phyloP scores from a whole-genome alignment of 2,888 invertebrate species.

The Torymus texanus region DNA sequence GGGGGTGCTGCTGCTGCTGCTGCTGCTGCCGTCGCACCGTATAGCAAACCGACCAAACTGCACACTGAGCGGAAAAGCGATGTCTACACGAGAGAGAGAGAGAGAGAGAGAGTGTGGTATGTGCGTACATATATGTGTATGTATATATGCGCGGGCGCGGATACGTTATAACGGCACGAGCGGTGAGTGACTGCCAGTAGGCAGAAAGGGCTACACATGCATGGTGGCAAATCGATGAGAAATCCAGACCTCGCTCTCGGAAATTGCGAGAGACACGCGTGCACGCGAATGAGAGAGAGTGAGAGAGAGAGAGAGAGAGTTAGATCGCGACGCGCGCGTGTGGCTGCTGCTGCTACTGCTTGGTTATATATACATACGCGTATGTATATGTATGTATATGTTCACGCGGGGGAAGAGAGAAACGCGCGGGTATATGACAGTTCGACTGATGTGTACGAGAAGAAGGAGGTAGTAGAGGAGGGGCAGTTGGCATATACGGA shows the following conservation, averaged over 20 bases:
- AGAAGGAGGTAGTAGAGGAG: background rate
- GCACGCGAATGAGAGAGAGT: background rate
- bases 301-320: background rate
- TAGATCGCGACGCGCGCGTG: background rate
- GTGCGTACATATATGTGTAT: background rate
- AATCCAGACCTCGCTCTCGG: slow-evolving; percentile 52
- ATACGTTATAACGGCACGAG: slow-evolving; percentile 4
- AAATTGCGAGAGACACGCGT: slow-evolving; percentile 48
- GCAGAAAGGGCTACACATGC: slow-evolving; percentile 47
- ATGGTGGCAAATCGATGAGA: slow-evolving; percentile 55
- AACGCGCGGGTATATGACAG: too few relatives aligned
- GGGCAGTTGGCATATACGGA: background rate
- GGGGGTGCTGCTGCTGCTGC: background rate
- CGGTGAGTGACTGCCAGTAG: slow-evolving; percentile 31
- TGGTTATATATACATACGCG: too few relatives aligned
- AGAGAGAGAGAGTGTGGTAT: background rate
- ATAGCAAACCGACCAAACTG: slow-evolving; percentile 37
- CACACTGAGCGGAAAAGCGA: slow-evolving; percentile 34
- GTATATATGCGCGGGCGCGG: too few relatives aligned
- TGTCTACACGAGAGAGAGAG: slow-evolving; percentile 23
- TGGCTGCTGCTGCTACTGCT: too few relatives aligned
- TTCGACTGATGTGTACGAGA: too few relatives aligned
- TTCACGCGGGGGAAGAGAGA: too few relatives aligned
- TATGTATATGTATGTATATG: too few relatives aligned
- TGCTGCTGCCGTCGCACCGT: background rate